A percentile compares a stretch with the other conserved stretches of the same genome.
Evolutionary conservation across 37 sponge, comb jelly and placozoan genomes (phyloP).

Genomic region (Halichondria panicea): DNA sequence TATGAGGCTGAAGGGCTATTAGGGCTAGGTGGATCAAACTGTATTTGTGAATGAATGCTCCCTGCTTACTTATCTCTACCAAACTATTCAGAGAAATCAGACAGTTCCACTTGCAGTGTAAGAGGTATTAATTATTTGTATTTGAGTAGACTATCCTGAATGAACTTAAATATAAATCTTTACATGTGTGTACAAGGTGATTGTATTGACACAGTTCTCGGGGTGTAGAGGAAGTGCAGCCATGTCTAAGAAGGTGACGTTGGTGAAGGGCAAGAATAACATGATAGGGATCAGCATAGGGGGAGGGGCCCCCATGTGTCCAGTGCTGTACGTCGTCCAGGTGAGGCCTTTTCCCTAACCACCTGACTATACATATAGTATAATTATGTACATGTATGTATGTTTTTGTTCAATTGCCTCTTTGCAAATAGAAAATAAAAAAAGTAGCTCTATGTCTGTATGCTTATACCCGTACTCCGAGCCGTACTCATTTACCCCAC

Average conservation of each 20-base stretch:
- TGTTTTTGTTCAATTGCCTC: not conserved
- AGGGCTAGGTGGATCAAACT: no score
- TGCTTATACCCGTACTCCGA: not conserved
- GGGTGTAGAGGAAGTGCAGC: not conserved
- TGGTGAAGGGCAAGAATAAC: conserved; percentile 89
- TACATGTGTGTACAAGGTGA: not conserved
- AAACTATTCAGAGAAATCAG: not conserved
- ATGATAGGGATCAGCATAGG: conserved; percentile 98
- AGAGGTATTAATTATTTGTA: not conserved
- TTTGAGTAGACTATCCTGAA: not conserved
- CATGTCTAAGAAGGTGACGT: conserved; percentile 78
- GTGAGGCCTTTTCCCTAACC: conserved; percentile 9
- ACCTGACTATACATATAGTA: not conserved
- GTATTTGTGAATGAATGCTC: no score
- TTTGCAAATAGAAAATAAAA: not conserved
- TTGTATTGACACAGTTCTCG: not conserved
- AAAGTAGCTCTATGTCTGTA: no score
- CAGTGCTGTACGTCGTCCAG: conserved; percentile 92
- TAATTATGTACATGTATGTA: not conserved
- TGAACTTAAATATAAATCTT: not conserved
- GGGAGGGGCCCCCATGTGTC: conserved; percentile 95
- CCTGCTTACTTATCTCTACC: not conserved
- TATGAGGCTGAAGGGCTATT: no score
- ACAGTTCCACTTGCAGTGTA: not conserved
- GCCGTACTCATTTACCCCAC: no score